phyloP scores from a whole-genome alignment of 2,797 vertebrate species.

The Coilia nasus region DNA sequence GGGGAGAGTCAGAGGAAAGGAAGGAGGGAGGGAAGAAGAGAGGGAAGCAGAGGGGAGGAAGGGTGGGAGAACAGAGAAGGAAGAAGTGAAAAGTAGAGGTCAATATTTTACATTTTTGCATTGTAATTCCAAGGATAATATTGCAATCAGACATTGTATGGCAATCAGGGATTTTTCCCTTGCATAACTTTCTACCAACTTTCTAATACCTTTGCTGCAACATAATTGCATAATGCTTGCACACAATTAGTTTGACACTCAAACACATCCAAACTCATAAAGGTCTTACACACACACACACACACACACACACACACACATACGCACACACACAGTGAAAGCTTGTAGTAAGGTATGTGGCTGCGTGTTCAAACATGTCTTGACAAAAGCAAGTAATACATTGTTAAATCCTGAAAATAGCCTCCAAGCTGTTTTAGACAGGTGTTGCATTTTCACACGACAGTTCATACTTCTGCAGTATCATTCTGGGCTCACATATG shows the following conservation, averaged over 20 bases:
- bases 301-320: background rate
- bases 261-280: background rate
- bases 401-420: slow-evolving; percentile 57
- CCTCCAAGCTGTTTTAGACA: slow-evolving; percentile 51
- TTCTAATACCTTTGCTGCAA: background rate
- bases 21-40: slow-evolving; percentile 8
- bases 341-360: slow-evolving; percentile 51
- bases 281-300: background rate
- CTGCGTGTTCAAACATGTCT: slow-evolving; percentile 67
- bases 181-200: background rate
- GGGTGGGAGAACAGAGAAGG: background rate
- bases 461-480: slow-evolving; percentile 24
- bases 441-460: slow-evolving; percentile 46
- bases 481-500: background rate
- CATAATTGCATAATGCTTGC: background rate
- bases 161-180: background rate
- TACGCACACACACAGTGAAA: slow-evolving; percentile 40
- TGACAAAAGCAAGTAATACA: slow-evolving; percentile 57
- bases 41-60: background rate
- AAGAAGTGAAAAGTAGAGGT: background rate
- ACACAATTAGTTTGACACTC: background rate
- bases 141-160: background rate
- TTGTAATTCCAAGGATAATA: background rate
- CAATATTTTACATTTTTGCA: background rate
- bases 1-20: slow-evolving; percentile 24